Conservation (phyloP, 2,113 vertebrate species). For the Hippocampus guttulatus region DNA sequence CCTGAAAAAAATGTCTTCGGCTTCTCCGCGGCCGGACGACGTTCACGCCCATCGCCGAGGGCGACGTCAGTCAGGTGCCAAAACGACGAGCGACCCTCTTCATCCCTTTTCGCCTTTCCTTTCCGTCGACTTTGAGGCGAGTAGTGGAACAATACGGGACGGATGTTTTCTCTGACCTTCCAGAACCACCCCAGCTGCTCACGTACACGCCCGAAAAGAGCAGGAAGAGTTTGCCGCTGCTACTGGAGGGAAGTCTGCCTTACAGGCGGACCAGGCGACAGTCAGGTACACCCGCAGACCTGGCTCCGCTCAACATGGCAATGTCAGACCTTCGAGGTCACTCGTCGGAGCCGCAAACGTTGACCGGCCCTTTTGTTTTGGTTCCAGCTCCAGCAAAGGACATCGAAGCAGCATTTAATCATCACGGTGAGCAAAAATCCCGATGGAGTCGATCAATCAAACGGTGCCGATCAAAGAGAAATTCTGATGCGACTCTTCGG, state of each 20-base stretch:
- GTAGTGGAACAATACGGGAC: not conserved
- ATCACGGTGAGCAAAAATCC: slow-evolving; percentile 47
- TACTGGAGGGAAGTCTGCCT: slow-evolving; percentile 65
- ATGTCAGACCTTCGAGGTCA: not conserved
- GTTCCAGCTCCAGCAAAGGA: slow-evolving; percentile 74
- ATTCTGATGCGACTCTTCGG: too few species aligned
- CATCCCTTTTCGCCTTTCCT: not conserved
- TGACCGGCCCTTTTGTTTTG: not conserved
- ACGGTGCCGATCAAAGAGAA: not conserved
- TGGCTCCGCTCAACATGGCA: not conserved
- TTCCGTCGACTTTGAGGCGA: too few species aligned
- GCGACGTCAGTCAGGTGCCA: slow-evolving; percentile 79
- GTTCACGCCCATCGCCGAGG: slow-evolving; percentile 69
- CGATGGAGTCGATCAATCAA: not conserved
- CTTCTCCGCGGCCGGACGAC: slow-evolving; percentile 71
- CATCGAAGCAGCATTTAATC: slow-evolving; percentile 63
- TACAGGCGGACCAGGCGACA: slow-evolving; percentile 70
- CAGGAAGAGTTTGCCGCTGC: slow-evolving; percentile 67
- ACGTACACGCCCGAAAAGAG: slow-evolving; percentile 74
- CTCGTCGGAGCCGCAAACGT: too few species aligned
- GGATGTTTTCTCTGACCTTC: not conserved
- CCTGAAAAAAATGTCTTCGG: slow-evolving; percentile 54
- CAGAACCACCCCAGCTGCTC: slow-evolving; percentile 76
- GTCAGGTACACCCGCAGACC: not conserved
- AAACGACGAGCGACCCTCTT: too few species aligned